Evolutionary conservation across 2,888 invertebrate species (phyloP).

Genomic region (Tachystola acroxantha): DNA sequence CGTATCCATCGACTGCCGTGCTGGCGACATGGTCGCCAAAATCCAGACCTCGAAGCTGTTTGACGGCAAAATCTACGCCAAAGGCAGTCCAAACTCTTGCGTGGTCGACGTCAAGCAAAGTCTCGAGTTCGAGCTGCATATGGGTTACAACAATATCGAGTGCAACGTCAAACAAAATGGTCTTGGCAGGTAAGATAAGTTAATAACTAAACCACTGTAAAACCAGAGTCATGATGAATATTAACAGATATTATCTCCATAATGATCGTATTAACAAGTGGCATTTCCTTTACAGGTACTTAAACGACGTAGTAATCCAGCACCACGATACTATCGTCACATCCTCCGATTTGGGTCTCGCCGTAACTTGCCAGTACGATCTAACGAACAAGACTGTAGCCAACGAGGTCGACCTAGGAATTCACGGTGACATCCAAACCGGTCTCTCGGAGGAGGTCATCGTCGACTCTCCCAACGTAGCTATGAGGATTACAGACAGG

Average conservation of each 20-base stretch:
- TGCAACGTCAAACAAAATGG: conserved; percentile 95
- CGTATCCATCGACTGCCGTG: conserved; percentile 94
- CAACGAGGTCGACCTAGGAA: conserved; percentile 93
- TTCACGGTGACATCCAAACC: conserved; percentile 91
- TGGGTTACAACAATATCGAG: conserved; percentile 95
- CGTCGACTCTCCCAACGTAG: conserved; percentile 96
- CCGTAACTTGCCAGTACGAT: conserved; percentile 96
- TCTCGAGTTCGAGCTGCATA: conserved; percentile 92
- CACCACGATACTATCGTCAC: conserved; percentile 97
- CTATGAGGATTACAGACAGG: conserved; percentile 94
- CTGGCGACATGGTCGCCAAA: conserved; percentile 94
- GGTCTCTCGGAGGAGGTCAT: conserved; percentile 93
- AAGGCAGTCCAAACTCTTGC: conserved; percentile 95
- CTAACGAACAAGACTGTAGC: conserved; percentile 95
- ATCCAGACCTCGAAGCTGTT: conserved; percentile 95
- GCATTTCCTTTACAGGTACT: conserved; percentile 69
- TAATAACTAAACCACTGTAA: neutral
- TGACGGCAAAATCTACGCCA: conserved; percentile 96
- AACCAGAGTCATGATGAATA: neutral
- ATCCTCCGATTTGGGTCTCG: conserved; percentile 94
- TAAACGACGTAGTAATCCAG: conserved; percentile 96
- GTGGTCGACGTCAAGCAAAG: conserved; percentile 92
- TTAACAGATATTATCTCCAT: neutral
- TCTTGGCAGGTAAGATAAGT: conserved; percentile 80
- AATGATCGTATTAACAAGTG: conserved; percentile 6